Evolutionary conservation across 2,888 invertebrate species (phyloP).

Genomic region (Meghimatium bilineatum): DNA sequence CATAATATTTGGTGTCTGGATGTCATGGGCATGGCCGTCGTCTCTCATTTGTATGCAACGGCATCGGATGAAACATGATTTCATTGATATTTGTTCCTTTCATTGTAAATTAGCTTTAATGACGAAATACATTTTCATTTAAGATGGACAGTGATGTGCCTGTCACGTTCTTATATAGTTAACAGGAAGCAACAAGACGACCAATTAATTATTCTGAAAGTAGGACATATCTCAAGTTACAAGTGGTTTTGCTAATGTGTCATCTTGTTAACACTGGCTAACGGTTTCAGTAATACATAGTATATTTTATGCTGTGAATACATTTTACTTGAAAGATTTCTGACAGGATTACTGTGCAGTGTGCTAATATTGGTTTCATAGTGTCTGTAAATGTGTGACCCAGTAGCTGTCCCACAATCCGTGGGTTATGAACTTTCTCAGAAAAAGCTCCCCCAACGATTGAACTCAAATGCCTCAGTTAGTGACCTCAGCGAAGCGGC

Average conservation of each 20-base stretch:
- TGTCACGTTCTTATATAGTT: background rate
- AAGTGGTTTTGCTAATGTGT: background rate
- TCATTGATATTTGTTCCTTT: background rate
- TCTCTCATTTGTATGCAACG: background rate
- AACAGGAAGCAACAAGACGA: background rate
- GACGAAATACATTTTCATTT: background rate
- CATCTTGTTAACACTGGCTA: background rate
- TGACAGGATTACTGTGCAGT: background rate
- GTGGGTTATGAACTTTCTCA: slow-evolving; percentile 24
- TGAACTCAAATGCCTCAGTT: slow-evolving; percentile 45
- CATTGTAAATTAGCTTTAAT: background rate
- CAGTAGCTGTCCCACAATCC: slow-evolving; percentile 18
- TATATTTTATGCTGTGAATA: background rate
- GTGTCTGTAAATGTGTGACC: slow-evolving; percentile 29
- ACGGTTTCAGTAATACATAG: background rate
- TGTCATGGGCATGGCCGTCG: slow-evolving; percentile 15
- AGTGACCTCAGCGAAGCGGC: slow-evolving; percentile 32
- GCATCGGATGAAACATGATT: background rate
- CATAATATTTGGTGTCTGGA: background rate
- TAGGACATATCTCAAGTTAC: background rate
- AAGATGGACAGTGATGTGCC: background rate
- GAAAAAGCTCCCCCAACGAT: slow-evolving; percentile 23
- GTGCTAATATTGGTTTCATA: background rate
- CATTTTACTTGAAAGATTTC: background rate
- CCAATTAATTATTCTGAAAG: background rate